A percentile compares a stretch with the other conserved stretches of the same genome.
Evolutionary conservation across 64 coral and sea anemone species (phyloP).

Genomic region (Stichodactyla helianthus): DNA sequence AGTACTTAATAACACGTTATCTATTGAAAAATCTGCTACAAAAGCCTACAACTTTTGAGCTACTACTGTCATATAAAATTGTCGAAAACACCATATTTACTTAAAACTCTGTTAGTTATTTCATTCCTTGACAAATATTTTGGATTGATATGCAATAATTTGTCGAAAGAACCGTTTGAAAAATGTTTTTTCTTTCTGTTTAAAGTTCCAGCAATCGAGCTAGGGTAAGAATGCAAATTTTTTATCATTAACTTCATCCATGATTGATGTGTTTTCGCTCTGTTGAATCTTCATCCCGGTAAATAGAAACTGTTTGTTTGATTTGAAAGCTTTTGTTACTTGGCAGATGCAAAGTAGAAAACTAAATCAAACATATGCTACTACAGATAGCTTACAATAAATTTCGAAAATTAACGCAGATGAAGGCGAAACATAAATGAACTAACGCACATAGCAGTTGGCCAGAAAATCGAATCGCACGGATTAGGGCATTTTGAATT

Average conservation of each 20-base stretch:
- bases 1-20: background rate
- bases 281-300: background rate
- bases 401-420: too few species aligned
- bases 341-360: background rate
- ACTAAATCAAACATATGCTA: background rate
- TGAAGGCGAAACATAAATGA: too few species aligned
- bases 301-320: constrained; percentile 7
- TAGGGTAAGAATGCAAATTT: background rate
- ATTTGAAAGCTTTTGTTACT: background rate
- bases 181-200: background rate
- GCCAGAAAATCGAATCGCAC: too few species aligned
- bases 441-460: too few species aligned
- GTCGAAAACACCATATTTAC: background rate
- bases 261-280: constrained; percentile 13
- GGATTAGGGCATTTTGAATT: too few species aligned
- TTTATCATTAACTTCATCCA: background rate
- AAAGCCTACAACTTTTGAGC: too few species aligned
- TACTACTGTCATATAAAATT: background rate
- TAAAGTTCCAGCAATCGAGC: background rate
- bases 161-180: background rate
- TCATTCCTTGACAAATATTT: background rate
- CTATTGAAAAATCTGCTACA: too few species aligned
- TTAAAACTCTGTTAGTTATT: background rate
- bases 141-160: background rate
- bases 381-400: background rate